Percentiles rank a stretch among this genome's conserved stretches.
Evolutionary conservation across 2,797 vertebrate genomes (phyloP).

Genomic region (Xenopus petersii): DNA sequence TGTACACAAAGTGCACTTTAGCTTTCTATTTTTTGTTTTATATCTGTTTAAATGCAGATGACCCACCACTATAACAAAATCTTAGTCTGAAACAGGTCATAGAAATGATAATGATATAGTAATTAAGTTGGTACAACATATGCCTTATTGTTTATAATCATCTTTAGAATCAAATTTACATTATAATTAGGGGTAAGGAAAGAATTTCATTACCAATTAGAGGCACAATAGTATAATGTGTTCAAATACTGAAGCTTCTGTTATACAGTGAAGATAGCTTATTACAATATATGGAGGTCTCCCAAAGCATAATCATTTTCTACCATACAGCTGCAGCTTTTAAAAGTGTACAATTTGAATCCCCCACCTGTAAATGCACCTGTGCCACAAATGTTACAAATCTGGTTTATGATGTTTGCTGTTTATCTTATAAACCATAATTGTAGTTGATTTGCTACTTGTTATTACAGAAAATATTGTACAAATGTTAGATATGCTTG

Average conservation of each 20-base stretch:
- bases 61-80: conserved; percentile 32
- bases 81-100: conserved; percentile 9
- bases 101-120: conserved; percentile 34
- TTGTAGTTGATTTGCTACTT: no score
- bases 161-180: conserved; percentile 20
- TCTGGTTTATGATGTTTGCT: no score
- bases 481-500: no score
- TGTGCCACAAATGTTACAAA: not conserved
- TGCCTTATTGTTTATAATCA: conserved; percentile 20
- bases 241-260: conserved; percentile 24
- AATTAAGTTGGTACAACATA: conserved; percentile 35
- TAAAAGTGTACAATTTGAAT: conserved; percentile 7
- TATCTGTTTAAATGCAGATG: conserved; percentile 54
- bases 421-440: no score
- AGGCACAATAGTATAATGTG: conserved; percentile 29
- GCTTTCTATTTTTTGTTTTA: conserved; percentile 25
- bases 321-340: conserved; percentile 1
- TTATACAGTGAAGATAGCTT: conserved; percentile 1
- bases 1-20: not conserved
- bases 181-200: conserved; percentile 48
- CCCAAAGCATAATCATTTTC: not conserved
- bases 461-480: no score
- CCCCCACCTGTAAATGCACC: conserved; percentile 28
- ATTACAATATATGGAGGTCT: conserved; percentile 21
- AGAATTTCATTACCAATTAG: conserved; percentile 47